These are phyloP conservation scores for Auanema sp. DNA, from an alignment of 2,888 invertebrate genomes.

Conservation along the genomic window DNA sequence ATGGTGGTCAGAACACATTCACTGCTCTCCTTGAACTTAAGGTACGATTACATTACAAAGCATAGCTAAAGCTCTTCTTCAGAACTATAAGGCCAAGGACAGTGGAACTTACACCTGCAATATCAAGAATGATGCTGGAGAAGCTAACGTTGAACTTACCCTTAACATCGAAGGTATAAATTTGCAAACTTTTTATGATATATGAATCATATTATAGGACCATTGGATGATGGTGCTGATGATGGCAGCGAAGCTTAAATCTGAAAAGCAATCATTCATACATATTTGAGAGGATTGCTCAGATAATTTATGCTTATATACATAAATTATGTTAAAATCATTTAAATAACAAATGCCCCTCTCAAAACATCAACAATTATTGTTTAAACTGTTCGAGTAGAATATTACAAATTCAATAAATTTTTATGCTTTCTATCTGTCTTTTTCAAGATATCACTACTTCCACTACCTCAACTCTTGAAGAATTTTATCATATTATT, in stretches of 20 bases:
- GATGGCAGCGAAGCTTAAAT: slow-evolving; percentile 61
- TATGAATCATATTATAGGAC: slow-evolving; percentile 43
- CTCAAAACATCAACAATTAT: too few species aligned
- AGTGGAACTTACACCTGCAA: slow-evolving; percentile 93
- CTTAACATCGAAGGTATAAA: slow-evolving; percentile 90
- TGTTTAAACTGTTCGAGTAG: too few species aligned
- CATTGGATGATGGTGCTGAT: slow-evolving; percentile 60
- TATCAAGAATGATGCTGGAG: slow-evolving; percentile 92
- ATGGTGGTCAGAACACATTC: slow-evolving; percentile 58
- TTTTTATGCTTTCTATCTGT: too few species aligned
- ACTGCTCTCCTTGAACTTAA: slow-evolving; percentile 63
- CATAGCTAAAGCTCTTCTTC: slow-evolving; percentile 22
- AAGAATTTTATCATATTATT: too few species aligned
- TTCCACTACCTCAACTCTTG: too few species aligned
- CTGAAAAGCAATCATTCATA: background rate
- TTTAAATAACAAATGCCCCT: too few species aligned
- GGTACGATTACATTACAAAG: slow-evolving; percentile 27
- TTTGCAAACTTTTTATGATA: background rate
- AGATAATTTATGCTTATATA: too few species aligned
- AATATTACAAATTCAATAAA: too few species aligned
- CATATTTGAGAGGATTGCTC: too few species aligned
- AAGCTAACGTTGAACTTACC: slow-evolving; percentile 93
- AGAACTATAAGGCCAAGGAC: slow-evolving; percentile 65
- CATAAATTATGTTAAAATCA: too few species aligned
- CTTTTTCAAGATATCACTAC: too few species aligned